These are phyloP conservation scores for Ibycter americanus DNA, from an alignment of 2,797 vertebrate genomes.

Conservation along the genomic window DNA sequence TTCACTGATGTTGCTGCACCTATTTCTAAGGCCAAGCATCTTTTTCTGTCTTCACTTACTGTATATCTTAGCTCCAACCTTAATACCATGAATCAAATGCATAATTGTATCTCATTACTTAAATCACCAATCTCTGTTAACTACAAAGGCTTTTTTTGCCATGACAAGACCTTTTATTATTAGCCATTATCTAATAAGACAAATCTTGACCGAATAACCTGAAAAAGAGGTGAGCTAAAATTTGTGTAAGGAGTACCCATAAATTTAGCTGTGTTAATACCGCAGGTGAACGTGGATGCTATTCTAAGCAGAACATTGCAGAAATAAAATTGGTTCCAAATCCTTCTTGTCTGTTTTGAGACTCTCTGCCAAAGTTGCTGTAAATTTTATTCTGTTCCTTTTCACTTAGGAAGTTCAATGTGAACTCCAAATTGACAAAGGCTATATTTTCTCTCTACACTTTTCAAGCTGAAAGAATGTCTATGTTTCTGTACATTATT, in stretches of 20 bases:
- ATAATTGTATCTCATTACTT: conserved; percentile 27
- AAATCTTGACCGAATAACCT: conserved; percentile 34
- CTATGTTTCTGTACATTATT: not conserved
- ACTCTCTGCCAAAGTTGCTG: not conserved
- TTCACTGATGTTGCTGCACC: not conserved
- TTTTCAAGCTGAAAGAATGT: not conserved
- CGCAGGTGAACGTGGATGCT: not conserved
- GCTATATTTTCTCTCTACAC: not conserved
- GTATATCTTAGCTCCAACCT: not conserved
- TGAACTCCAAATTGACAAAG: not conserved
- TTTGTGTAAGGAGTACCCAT: not conserved
- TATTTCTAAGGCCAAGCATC: not conserved
- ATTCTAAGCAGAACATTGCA: not conserved
- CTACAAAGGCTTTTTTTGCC: not conserved
- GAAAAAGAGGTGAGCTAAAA: conserved; percentile 15
- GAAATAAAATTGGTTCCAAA: not conserved
- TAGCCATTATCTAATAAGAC: conserved; percentile 31
- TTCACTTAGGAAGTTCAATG: not conserved
- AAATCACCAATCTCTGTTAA: not conserved
- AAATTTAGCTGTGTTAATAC: not conserved
- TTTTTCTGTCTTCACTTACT: not conserved
- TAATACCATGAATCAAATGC: not conserved
- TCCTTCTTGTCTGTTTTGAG: not conserved
- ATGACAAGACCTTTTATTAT: conserved; percentile 4
- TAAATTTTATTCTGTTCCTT: not conserved